phyloP scores from a whole-genome alignment of 2,113 vertebrate species.

The Uropsilus gracilis region DNA sequence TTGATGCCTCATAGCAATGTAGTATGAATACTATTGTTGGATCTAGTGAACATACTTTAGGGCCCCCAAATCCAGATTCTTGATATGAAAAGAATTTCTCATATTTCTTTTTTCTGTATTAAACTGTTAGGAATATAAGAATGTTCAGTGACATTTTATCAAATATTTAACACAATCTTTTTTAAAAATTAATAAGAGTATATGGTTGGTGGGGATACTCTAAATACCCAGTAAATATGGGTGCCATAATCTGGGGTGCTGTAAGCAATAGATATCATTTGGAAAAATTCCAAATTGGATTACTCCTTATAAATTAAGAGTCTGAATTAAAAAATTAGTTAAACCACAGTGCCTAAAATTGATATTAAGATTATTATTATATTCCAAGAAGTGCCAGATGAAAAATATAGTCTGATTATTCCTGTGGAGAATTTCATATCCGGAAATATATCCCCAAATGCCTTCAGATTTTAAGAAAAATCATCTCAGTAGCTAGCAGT shows the following conservation, averaged over 20 bases:
- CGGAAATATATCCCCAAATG: not conserved
- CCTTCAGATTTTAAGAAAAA: not conserved
- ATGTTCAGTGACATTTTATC: not conserved
- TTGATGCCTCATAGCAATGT: not conserved
- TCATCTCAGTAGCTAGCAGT: not conserved
- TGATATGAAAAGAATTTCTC: not conserved
- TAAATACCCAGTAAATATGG: not conserved
- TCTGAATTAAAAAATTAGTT: not conserved
- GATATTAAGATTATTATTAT: not conserved
- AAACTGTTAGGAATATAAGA: not conserved
- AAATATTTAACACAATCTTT: not conserved
- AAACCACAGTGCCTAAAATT: not conserved
- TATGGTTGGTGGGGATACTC: not conserved
- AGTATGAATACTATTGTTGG: not conserved
- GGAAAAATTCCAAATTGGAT: not conserved
- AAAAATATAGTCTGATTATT: constrained; percentile 24
- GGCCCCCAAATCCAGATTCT: not conserved
- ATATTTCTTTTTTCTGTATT: not conserved
- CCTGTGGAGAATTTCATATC: constrained; percentile 30
- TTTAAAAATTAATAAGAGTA: not conserved
- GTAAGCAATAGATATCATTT: not conserved
- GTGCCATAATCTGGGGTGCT: not conserved
- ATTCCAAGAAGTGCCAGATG: not conserved
- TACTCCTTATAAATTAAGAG: not conserved
- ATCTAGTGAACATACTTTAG: not conserved